Conservation (phyloP, 1,140 invertebrate genomes). For the Scaptomyza hsui region DNA sequence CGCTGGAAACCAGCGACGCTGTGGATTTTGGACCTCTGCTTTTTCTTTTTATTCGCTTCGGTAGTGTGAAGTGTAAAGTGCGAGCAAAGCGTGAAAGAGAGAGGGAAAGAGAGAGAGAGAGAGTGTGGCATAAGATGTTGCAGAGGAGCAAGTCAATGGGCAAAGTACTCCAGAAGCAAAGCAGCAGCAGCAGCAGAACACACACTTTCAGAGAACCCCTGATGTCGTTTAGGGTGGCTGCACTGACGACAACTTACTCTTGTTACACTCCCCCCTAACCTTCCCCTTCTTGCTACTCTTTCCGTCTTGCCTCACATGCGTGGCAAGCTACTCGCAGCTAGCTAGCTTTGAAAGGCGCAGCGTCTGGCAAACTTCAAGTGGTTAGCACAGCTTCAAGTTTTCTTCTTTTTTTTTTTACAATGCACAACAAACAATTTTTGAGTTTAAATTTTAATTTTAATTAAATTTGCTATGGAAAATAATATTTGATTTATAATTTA, state of each 20-base stretch:
- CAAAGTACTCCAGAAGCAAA: conserved; percentile 16
- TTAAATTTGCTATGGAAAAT: too few relatives aligned
- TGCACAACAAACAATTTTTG: background rate
- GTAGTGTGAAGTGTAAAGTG: conserved; percentile 5
- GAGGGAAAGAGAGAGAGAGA: too few relatives aligned
- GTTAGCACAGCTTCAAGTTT: conserved; percentile 44
- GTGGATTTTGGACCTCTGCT: conserved; percentile 6
- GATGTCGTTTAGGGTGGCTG: conserved; percentile 39
- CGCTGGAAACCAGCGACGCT: conserved; percentile 22
- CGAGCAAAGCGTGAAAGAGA: too few relatives aligned
- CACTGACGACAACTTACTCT: conserved; percentile 18
- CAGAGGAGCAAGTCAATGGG: conserved; percentile 25
- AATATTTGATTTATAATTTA: too few relatives aligned
- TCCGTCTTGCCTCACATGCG: conserved; percentile 3
- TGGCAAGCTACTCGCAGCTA: background rate
- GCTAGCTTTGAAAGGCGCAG: background rate
- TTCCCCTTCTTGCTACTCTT: background rate
- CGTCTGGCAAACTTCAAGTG: conserved; percentile 36
- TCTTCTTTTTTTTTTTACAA: background rate
- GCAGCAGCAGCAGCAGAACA: background rate
- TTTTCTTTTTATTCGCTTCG: background rate
- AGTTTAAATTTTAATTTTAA: too few relatives aligned
- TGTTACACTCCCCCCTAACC: background rate
- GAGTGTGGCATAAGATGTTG: conserved; percentile 37
- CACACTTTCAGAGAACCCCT: too few relatives aligned